Evolutionary conservation across 2,888 invertebrate species (phyloP), one percentile per base, ranked within the genome.

Genomic region (Drosophila eohydei): DNA sequence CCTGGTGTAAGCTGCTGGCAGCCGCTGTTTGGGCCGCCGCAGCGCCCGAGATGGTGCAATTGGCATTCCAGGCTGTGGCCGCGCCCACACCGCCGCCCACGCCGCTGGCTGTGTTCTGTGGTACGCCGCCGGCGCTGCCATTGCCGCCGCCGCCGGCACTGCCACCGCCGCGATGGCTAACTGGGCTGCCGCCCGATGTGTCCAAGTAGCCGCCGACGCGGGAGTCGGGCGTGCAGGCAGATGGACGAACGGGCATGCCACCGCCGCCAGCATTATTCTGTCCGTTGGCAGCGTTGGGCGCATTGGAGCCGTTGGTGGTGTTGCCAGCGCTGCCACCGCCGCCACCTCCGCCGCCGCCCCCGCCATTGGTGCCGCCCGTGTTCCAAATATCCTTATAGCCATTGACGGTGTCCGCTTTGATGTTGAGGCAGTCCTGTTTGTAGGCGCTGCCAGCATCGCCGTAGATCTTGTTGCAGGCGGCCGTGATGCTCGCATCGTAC

Each of bases 181-280:
- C 95, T 65, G 95, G 95, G 91, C 95, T 95, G 75, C 95, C 95
- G 86, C 95, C 95, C 83, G 97, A 96, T 81, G 97, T 96, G 91
- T 97, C 97, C 83, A 93, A 91, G 92, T 96, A 96, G 94, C 96
- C 95, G 81, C 95, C 96, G 87, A 95, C 95, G 83, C 97, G 94
- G 74, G 97, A 96, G 92, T 97, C 97, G 14, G 97, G 97, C 69
- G 97, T 97, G 93, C 97, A 97, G 71, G 97, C 97, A 59, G 97
- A 96, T 62, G 97, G 97, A 90, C 97, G 94, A 60, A 96, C 96
- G 61, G 95, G 95, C 89, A 94, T 93, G 43, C 77, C 77, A 70
- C 91, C 89, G 44, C 76, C 77, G 62, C 91, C 90, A 51, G 89
- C 80, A 92, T 94, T 85, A 94, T 95, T 83, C 95, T 95, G 91